Base-by-base conservation (phyloP, 2,797 vertebrate genomes). In the Oreonectes daqikongensis region DNA sequence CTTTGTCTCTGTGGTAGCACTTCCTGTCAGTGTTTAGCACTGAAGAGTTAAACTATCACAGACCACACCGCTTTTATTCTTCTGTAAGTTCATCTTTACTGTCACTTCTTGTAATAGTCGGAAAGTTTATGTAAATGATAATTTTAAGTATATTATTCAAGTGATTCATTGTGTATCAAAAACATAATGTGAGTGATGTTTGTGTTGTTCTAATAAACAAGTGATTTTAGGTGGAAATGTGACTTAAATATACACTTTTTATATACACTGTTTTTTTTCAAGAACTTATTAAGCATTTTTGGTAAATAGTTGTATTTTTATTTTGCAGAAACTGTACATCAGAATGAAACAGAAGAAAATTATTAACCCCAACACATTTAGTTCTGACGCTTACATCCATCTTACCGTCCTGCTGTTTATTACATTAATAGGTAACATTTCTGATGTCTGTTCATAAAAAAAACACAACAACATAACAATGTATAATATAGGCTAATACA, bases 331-430 rank as follows among this genome's bases (percentile, higher is more conserved):
- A 2, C 18, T 6, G 1, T 0, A 2, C 10, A 5, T 28, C 1
- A 5, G 3, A 53, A 53, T 3, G 5, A 30, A 28, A 22, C 48
- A 11, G 61, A 66, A 42, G 0, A 0, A 1, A 42, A 28, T 1
- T 3, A 66, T 53, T 5, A 28, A 10, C 0, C 0, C 20, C 22
- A 53, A 3, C 72, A 5, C 1, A 2, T 1, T 15, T 0, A 40
- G 15, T 0, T 7, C 0, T 66, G 18, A 44, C 18, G 0, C 11
- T 28, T 4, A 12, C 50, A 10, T 75, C 72, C 72, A 4, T 66
- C 8, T 10, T 40, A 17, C 0, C 1, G 2, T 4, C 20, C 11
- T 66, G 48, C 48, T 75, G 24, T 42, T 66, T 7, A 66, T 30
- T 20, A 1, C 24, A 30, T 20, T 55, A 11, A 44, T 2, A 44